phyloP scores from a whole-genome alignment of 1,140 invertebrate species.

The Drosophila pandora region DNA sequence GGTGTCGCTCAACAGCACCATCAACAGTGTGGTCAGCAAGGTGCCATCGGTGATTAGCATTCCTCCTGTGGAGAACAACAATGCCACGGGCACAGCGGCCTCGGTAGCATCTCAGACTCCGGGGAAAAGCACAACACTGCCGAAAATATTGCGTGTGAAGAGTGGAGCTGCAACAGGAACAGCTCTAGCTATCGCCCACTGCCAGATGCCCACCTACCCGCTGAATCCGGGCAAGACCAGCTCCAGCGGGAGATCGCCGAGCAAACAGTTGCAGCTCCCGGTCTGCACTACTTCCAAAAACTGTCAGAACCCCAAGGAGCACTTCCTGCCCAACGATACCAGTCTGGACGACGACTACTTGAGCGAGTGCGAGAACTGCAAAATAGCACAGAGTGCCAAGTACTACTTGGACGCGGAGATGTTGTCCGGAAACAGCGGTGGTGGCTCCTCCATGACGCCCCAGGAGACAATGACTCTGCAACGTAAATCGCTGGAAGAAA shows the following conservation, averaged over 20 bases:
- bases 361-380: slow-evolving; percentile 93
- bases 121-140: slow-evolving; percentile 56
- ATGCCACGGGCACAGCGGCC: slow-evolving; percentile 11
- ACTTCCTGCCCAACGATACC: slow-evolving; percentile 83
- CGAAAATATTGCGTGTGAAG: slow-evolving; percentile 52
- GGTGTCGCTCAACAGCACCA: slow-evolving; percentile 79
- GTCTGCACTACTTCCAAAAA: slow-evolving; percentile 83
- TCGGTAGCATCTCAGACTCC: slow-evolving; percentile 1
- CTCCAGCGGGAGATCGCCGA: slow-evolving; percentile 39
- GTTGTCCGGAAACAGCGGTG: slow-evolving; percentile 19
- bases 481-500: slow-evolving; percentile 85
- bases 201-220: slow-evolving; percentile 78
- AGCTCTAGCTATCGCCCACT: slow-evolving; percentile 58
- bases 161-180: slow-evolving; percentile 12
- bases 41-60: slow-evolving; percentile 83
- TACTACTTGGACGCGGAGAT: slow-evolving; percentile 87
- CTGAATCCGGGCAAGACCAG: slow-evolving; percentile 22
- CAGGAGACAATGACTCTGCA: slow-evolving; percentile 90
- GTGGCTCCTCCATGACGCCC: slow-evolving; percentile 84
- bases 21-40: slow-evolving; percentile 82
- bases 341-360: slow-evolving; percentile 90
- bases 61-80: slow-evolving; percentile 65
- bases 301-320: slow-evolving; percentile 82
- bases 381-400: slow-evolving; percentile 88
- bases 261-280: slow-evolving; percentile 77